Evolutionary conservation across 2,797 vertebrate species (phyloP).

Genomic region (Eutrigla gurnardus): DNA sequence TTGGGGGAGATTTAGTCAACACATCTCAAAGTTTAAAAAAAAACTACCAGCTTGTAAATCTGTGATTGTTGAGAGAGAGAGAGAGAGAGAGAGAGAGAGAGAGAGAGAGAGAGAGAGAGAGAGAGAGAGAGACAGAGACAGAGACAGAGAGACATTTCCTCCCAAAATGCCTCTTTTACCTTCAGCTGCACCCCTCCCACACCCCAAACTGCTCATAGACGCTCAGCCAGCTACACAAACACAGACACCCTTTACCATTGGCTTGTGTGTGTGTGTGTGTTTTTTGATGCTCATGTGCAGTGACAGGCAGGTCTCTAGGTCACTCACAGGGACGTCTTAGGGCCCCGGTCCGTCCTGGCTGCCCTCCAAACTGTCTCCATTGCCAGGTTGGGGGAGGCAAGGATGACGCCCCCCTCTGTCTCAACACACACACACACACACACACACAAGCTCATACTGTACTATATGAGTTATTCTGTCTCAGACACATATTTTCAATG

Average conservation of each 20-base stretch:
- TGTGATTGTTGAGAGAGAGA: constrained; percentile 21
- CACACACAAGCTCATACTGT: constrained; percentile 7
- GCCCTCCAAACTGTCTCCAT: constrained; percentile 58
- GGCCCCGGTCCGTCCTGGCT: constrained; percentile 49
- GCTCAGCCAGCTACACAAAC: constrained; percentile 13
- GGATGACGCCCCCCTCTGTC: background rate
- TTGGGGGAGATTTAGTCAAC: background rate
- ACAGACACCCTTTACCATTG: constrained; percentile 17
- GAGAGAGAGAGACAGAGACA: background rate
- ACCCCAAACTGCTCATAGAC: background rate
- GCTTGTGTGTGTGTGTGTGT: constrained; percentile 1
- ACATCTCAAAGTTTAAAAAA: background rate
- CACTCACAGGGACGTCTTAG: constrained; percentile 56
- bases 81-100: constrained; percentile 11
- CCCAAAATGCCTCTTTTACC: background rate
- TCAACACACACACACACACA: constrained; percentile 22
- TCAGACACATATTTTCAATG: background rate
- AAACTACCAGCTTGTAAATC: background rate
- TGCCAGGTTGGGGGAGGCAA: background rate
- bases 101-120: constrained; percentile 28
- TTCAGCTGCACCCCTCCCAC: background rate
- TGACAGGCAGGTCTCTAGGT: constrained; percentile 72
- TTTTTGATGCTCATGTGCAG: constrained; percentile 60
- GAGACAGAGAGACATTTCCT: background rate
- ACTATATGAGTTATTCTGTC: background rate